Conservation (phyloP, 2,888 invertebrate species). For the Rhopalosiphum nymphaeae region DNA sequence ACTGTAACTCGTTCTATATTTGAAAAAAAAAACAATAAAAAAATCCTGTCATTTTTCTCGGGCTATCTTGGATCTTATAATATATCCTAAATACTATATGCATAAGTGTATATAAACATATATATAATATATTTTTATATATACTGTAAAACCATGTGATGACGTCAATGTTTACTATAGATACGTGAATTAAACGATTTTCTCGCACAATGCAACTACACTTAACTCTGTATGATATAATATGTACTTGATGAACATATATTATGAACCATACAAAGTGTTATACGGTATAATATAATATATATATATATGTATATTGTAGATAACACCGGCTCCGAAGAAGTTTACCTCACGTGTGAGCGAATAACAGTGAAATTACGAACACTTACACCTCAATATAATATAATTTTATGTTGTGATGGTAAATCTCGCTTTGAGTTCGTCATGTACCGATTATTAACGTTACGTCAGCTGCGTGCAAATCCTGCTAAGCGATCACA, state of each 20-base stretch:
- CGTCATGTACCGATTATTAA: not conserved
- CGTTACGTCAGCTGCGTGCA: not conserved
- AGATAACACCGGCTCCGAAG: conserved; percentile 21
- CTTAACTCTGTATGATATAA: not conserved
- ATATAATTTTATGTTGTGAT: not conserved
- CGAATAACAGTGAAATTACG: not conserved
- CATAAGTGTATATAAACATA: not conserved
- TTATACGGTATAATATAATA: not conserved
- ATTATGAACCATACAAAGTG: not conserved
- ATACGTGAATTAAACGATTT: not conserved
- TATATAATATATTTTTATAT: not conserved
- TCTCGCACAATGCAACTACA: not conserved
- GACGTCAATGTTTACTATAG: conserved; percentile 40
- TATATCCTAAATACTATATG: conserved; percentile 22
- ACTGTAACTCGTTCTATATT: conserved; percentile 63
- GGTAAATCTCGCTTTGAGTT: not conserved
- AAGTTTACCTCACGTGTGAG: too few relatives aligned
- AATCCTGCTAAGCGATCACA: not conserved
- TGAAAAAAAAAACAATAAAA: conserved; percentile 60
- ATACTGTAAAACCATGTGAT: not conserved
- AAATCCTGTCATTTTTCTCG: conserved; percentile 53
- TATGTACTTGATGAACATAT: not conserved
- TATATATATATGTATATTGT: not conserved
- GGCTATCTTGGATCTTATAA: conserved; percentile 41
- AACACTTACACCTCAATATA: not conserved